phyloP scores from a whole-genome alignment of 53 echinoderm and acorn worm species.

The Crossaster papposus region DNA sequence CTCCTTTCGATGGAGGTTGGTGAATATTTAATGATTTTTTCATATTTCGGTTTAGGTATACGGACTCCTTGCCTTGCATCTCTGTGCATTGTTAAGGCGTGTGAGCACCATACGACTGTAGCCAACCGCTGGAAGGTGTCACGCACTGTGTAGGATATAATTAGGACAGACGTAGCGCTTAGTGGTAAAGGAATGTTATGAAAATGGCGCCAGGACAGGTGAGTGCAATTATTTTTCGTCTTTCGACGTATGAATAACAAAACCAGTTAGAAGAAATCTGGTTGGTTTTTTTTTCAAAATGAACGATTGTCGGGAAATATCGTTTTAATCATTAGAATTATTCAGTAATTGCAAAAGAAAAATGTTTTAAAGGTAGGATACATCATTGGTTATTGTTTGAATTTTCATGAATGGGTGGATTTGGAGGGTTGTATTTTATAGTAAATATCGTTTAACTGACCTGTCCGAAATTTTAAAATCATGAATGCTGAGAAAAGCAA shows the following conservation, averaged over 20 bases:
- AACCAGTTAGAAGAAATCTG: not conserved
- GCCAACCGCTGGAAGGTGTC: not conserved
- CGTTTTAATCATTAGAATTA: too few species aligned
- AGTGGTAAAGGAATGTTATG: conserved; percentile 10
- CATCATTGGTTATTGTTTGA: too few species aligned
- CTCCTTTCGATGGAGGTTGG: not conserved
- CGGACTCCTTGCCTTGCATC: not conserved
- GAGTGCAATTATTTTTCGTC: not conserved
- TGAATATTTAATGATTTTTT: conserved; percentile 47
- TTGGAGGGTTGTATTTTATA: too few species aligned
- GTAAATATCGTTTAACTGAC: too few species aligned
- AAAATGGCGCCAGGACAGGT: conserved; percentile 52
- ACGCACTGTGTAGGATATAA: not conserved
- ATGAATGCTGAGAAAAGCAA: too few species aligned
- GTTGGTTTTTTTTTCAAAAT: not conserved
- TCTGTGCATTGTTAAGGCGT: not conserved
- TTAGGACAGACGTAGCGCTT: not conserved
- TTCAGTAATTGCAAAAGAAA: too few species aligned
- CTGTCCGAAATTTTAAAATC: too few species aligned
- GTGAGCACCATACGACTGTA: not conserved
- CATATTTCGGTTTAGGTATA: not conserved
- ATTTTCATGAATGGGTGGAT: too few species aligned
- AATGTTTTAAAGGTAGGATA: too few species aligned
- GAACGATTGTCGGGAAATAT: too few species aligned
- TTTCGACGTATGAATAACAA: not conserved